Evolutionary conservation across 2,113 vertebrate species (phyloP).

Genomic region (Microcebus ravelobensis): DNA sequence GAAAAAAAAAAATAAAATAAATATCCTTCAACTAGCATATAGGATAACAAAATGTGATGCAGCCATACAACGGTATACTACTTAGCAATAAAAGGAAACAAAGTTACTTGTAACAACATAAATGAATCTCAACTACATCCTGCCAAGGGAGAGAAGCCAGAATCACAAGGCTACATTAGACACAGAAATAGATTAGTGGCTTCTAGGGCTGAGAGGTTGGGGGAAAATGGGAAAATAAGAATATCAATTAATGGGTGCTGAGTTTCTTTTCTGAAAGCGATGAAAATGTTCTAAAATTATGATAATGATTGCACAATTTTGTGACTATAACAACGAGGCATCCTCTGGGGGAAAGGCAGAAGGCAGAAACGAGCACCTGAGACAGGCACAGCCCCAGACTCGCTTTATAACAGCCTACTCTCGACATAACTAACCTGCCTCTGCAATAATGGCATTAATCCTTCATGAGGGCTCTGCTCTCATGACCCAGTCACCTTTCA

Average conservation of each 20-base stretch:
- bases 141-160: neutral
- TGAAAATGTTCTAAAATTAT: neutral
- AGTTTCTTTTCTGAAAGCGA: neutral
- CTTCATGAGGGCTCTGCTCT: neutral
- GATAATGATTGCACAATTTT: neutral
- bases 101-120: neutral
- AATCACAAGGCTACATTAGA: neutral
- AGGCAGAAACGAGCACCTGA: neutral
- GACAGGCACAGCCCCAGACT: neutral
- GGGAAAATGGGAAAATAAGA: neutral
- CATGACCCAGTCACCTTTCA: neutral
- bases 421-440: neutral
- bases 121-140: neutral
- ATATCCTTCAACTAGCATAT: neutral
- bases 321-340: neutral
- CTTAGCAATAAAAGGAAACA: neutral
- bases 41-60: neutral
- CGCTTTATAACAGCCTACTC: neutral
- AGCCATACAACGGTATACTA: neutral
- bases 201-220: neutral
- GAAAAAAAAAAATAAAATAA: neutral
- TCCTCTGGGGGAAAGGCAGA: neutral
- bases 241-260: neutral
- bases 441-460: neutral
- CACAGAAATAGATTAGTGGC: neutral